These are phyloP conservation scores for Mesitornis unicolor DNA, from an alignment of 2,113 vertebrate genomes.

Conservation along the genomic window DNA sequence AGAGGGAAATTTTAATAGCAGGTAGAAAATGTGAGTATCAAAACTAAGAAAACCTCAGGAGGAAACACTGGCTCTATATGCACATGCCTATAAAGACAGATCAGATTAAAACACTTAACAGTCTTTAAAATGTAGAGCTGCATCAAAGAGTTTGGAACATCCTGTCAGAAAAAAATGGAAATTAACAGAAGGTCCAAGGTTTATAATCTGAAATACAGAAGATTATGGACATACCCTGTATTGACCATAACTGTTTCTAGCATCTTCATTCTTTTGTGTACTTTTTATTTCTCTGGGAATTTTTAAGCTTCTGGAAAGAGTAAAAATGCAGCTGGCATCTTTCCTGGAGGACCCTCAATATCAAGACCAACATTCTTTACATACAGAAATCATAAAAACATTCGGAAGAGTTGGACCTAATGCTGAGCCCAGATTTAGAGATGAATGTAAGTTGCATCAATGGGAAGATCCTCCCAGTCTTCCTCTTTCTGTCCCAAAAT, in stretches of 20 bases:
- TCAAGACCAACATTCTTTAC: constrained; percentile 96
- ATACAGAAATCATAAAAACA: constrained; percentile 96
- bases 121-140: not conserved
- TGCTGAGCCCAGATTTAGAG: constrained; percentile 94
- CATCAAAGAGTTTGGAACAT: not conserved
- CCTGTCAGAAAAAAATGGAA: not conserved
- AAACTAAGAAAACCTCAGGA: not conserved
- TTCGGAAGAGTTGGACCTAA: constrained; percentile 98
- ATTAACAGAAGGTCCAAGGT: not conserved
- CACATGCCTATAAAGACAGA: not conserved
- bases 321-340: constrained; percentile 97
- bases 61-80: not conserved
- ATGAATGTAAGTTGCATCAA: constrained; percentile 86
- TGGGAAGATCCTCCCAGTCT: not conserved
- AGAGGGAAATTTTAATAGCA: not conserved
- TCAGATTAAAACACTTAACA: not conserved
- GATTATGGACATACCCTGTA: not conserved
- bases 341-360: constrained; percentile 98
- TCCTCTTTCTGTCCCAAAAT: not conserved
- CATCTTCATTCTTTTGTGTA: not conserved
- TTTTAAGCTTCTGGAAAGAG: constrained; percentile 91
- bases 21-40: not conserved
- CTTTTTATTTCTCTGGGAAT: constrained; percentile 7
- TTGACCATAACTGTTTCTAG: not conserved
- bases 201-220: not conserved